A percentile compares a stretch with the other conserved stretches of the same genome.
Evolutionary conservation across 2,113 vertebrate genomes (phyloP).

Genomic region (Eudyptes chrysolophus): DNA sequence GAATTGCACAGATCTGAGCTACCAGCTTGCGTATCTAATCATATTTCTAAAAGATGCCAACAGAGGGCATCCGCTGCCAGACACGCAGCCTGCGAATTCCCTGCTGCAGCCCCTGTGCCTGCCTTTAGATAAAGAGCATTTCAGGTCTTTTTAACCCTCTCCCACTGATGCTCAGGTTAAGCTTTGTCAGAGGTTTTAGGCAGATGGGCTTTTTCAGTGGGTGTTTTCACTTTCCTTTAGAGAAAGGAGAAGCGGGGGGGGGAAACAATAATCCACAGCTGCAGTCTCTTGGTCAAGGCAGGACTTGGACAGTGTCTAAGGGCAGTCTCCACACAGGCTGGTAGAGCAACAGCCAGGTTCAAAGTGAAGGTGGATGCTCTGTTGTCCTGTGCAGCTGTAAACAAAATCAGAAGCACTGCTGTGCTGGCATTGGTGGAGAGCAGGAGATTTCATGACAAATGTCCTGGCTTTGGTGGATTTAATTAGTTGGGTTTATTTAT

Average conservation of each 20-base stretch:
- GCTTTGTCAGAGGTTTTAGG: not conserved
- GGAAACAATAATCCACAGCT: not conserved
- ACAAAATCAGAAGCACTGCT: not conserved
- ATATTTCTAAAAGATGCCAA: conserved; percentile 72
- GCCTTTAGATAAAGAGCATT: not conserved
- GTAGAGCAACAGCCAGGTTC: not conserved
- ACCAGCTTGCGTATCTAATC: not conserved
- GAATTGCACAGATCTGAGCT: fast-evolving
- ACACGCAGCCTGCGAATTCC: not conserved
- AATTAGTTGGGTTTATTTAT: conserved; percentile 23
- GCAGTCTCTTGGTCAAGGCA: not conserved
- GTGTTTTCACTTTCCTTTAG: not conserved
- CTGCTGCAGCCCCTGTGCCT: not conserved
- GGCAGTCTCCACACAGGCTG: not conserved
- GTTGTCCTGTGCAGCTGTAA: not conserved
- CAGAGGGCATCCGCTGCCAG: conserved; percentile 76
- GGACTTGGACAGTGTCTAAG: conserved; percentile 2
- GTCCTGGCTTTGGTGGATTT: conserved; percentile 20
- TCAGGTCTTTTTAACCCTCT: not conserved
- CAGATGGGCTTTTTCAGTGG: not conserved
- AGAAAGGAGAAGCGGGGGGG: not conserved
- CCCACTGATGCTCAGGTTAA: not conserved
- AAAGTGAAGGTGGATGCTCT: not conserved
- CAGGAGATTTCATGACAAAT: not conserved
- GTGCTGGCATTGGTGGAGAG: not conserved